Evolutionary conservation across 1,140 invertebrate genomes (phyloP), one percentile per base, ranked within the genome.

Genomic region (Diabrotica undecimpunctata): DNA sequence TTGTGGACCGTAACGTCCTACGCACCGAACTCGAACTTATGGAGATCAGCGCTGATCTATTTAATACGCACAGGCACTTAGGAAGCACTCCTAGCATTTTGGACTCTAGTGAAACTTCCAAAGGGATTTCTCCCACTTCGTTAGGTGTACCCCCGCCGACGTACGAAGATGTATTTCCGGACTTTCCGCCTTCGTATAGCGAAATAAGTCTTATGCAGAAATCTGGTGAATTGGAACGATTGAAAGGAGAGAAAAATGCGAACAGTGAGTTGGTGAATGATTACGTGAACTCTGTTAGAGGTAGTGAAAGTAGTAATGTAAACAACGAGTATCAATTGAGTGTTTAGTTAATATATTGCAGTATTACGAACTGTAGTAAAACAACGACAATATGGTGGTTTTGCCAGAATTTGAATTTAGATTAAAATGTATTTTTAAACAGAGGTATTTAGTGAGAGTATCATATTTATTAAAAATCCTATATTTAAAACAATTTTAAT

Each of bases 1-100:
- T 84, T 9, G 82, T 84, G 5, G 83, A 85, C 61, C 77, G 82
- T 38, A 78, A 76, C 0, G 80, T 84, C 56, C 82, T 84, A 58
- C 71, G 70, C 61, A 70, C 74, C 68, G 83, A 82, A 13, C 72
- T 84, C 41, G 83, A 84, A 67, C 73, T 84, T 10, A 79, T 84
- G 61, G 83, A 84, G 72, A 71, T 84, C 7, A 81, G 83, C 2
- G 82, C 83, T 37, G 82, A 79, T 63, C 55, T 57, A 8, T 37
- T 75, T 83, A 5, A 80, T 83, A 14, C 76, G 62, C 72, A 77
- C 36, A 60, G 67, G 56, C 66, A 74, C 58, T 64, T 66, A 11
- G 73, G 69, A 10, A 78, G 77, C 65, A 76, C 75, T 5, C 73
- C 77, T 25, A 77, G 76, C 56, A 75, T 75, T 12, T 57, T 77